Base-by-base conservation (phyloP, 2,113 vertebrate species). In the Cephalopterus ornatus region DNA sequence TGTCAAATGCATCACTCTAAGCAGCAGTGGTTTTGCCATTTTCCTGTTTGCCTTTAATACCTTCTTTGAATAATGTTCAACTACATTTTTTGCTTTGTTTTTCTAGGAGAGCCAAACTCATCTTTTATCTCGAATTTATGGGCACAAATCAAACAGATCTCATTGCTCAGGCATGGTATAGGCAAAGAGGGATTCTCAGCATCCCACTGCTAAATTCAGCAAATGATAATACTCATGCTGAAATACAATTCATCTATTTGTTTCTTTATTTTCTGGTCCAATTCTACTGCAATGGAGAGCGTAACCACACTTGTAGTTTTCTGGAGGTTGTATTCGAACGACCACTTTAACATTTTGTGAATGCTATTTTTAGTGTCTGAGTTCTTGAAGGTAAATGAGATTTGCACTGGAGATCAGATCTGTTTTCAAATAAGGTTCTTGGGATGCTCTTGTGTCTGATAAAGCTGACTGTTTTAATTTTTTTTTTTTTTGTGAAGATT, bases 21-120 rank as follows among this genome's bases (percentile, higher is more conserved):
- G 50, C 39, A 90, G 82, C 67, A 62, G 32, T n/a, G 27, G 0
- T 28, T 94, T 90, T 85, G 58, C 67, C 46, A 41, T 93, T 94
- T 95, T 68, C 21, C 41, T 83, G 24, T 85, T 90, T 90, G 41
- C 30, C n/a, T 85, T 75, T 83, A 95, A 85, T 62, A 89, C 11
- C 23, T 79, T 75, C 65, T 49, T 88, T 94, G 92, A 95, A 65
- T 83, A 82, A 93, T 70, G n/a, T 76, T 95, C 85, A 85, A 12
- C 74, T 73, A 3, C 56, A n/a, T 44, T 73, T 82, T 90, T 83
- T 84, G 28, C 30, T 92, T 72, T 75, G 42, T 76, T 93, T 89
- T 94, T 85, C 65, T 77, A 41, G 49, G 30, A 41, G 21, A 91
- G 37, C 28, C 56, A 91, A 82, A 78, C 52, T 92, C 26, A 35